phyloP scores from a whole-genome alignment of 2,797 vertebrate genomes.

The Halcyon smyrnensis region DNA sequence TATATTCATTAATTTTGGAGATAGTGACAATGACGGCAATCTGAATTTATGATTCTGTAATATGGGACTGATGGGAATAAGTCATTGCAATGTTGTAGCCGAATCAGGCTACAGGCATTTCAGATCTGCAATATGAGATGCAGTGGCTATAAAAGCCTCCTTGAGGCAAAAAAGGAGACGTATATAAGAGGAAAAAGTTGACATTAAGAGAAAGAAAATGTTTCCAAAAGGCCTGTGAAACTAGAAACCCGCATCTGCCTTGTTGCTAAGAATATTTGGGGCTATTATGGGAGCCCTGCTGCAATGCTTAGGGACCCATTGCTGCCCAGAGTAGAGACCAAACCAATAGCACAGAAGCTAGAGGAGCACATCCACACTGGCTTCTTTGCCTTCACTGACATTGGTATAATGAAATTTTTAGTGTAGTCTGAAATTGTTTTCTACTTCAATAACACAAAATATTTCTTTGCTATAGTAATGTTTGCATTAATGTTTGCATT shows the following conservation, averaged over 20 bases:
- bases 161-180: background rate
- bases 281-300: background rate
- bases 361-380: background rate
- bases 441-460: background rate
- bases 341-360: background rate
- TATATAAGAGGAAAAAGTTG: background rate
- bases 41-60: background rate
- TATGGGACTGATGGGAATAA: background rate
- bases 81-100: background rate
- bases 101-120: background rate
- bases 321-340: background rate
- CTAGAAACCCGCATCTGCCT: rapidly evolving
- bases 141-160: background rate
- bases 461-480: background rate
- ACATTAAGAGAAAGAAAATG: background rate
- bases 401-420: background rate
- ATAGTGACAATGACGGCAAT: background rate
- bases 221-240: background rate
- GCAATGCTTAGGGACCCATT: background rate
- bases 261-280: background rate
- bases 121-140: rapidly evolving
- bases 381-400: background rate
- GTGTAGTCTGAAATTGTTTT: background rate
- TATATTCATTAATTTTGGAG: background rate
- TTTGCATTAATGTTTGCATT: background rate